Evolutionary conservation across 2,888 invertebrate species (phyloP).

Genomic region (Drosophila anomelani): DNA sequence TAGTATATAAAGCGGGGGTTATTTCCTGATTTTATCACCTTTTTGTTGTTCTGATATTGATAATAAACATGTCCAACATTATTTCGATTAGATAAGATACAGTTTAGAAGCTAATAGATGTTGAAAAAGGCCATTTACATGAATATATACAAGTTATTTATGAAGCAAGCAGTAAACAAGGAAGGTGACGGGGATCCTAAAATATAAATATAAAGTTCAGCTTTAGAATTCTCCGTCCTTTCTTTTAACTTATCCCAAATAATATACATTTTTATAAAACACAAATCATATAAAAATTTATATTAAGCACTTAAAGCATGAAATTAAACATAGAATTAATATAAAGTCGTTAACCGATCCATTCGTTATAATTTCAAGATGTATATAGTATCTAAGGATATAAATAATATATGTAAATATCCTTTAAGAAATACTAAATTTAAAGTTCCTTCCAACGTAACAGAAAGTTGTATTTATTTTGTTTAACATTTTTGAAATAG

Average conservation of each 20-base stretch:
- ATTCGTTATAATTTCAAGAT: neutral
- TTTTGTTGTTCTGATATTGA: conserved; percentile 33
- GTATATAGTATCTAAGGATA: no score
- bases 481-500: neutral
- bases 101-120: conserved; percentile 11
- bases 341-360: neutral
- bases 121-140: conserved; percentile 10
- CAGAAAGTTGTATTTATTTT: neutral
- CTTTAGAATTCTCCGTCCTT: no score
- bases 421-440: neutral
- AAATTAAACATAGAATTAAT: neutral
- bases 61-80: conserved; percentile 72
- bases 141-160: conserved; percentile 3
- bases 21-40: conserved; percentile 38
- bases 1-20: conserved; percentile 12
- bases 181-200: neutral
- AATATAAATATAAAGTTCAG: neutral
- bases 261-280: neutral
- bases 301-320: neutral
- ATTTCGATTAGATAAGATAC: conserved; percentile 59
- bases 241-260: no score
- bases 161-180: neutral
- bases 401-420: neutral
- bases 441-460: neutral
- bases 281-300: no score